A percentile compares a stretch with the other conserved stretches of the same genome.
Conservation (phyloP, 2,797 vertebrate genomes). For the Capromys pilorides region DNA sequence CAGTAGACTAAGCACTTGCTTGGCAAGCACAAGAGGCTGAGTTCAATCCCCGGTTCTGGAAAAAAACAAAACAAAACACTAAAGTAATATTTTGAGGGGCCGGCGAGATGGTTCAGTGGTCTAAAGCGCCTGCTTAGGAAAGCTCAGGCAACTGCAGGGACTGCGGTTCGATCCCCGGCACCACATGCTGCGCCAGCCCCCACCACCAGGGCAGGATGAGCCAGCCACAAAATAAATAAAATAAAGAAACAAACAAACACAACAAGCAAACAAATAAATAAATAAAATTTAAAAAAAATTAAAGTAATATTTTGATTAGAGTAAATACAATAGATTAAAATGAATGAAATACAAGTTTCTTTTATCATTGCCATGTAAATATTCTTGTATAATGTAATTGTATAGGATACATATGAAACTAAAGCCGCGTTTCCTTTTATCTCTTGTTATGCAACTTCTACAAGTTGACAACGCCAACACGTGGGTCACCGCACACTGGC, state of each 20-base stretch:
- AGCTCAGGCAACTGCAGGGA: too few species aligned
- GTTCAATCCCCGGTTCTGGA: too few species aligned
- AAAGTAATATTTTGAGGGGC: too few species aligned
- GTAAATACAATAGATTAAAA: conserved; percentile 44
- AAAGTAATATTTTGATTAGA: neutral
- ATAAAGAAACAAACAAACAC: neutral
- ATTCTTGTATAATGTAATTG: neutral
- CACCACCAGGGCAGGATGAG: too few species aligned
- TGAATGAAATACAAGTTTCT: neutral
- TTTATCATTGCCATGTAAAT: neutral
- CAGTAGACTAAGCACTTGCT: too few species aligned
- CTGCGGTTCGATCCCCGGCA: too few species aligned
- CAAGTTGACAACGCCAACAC: neutral
- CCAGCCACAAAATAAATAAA: too few species aligned
- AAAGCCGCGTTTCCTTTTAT: neutral
- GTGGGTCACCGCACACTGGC: neutral
- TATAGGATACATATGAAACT: neutral
- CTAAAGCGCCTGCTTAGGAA: too few species aligned
- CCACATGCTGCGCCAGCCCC: too few species aligned
- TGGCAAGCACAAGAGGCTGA: too few species aligned
- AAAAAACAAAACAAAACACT: too few species aligned
- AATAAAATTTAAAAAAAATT: neutral
- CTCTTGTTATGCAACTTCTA: neutral
- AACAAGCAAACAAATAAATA: neutral
- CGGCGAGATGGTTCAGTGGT: too few species aligned